phyloP scores from a whole-genome alignment of 2,888 invertebrate species.

The Adela reaumurella region DNA sequence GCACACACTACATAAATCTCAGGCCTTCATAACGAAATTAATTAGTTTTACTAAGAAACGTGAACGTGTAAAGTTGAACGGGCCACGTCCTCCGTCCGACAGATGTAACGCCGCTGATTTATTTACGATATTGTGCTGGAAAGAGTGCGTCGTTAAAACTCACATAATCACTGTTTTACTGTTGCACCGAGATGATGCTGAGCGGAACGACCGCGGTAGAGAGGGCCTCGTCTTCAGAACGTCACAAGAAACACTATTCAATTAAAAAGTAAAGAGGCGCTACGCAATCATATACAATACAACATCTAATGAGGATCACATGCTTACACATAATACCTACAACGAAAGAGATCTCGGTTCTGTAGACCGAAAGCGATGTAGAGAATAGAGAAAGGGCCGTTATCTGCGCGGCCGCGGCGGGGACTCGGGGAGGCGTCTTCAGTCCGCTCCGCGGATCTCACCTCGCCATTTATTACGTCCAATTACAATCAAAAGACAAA shows the following conservation, averaged over 20 bases:
- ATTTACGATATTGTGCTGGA: constrained; percentile 26
- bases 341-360: too few species aligned
- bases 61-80: constrained; percentile 30
- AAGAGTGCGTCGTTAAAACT: constrained; percentile 26
- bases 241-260: too few species aligned
- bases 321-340: too few species aligned
- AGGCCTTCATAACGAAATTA: constrained; percentile 33
- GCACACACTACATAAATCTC: constrained; percentile 12
- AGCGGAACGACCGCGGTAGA: not conserved
- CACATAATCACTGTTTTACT: constrained; percentile 29
- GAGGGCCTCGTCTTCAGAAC: too few species aligned
- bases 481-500: constrained; percentile 49
- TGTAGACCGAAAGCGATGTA: too few species aligned
- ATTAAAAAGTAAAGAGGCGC: too few species aligned
- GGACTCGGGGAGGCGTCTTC: too few species aligned
- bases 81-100: constrained; percentile 28
- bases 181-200: constrained; percentile 16
- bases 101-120: constrained; percentile 27
- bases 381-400: too few species aligned
- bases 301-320: too few species aligned
- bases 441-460: not conserved
- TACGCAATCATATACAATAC: too few species aligned
- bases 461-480: constrained; percentile 42
- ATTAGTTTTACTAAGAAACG: constrained; percentile 35
- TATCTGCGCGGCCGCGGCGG: too few species aligned